These are phyloP conservation scores for Drosophila insularis DNA, from an alignment of 1,140 invertebrate species.

Conservation along the genomic window DNA sequence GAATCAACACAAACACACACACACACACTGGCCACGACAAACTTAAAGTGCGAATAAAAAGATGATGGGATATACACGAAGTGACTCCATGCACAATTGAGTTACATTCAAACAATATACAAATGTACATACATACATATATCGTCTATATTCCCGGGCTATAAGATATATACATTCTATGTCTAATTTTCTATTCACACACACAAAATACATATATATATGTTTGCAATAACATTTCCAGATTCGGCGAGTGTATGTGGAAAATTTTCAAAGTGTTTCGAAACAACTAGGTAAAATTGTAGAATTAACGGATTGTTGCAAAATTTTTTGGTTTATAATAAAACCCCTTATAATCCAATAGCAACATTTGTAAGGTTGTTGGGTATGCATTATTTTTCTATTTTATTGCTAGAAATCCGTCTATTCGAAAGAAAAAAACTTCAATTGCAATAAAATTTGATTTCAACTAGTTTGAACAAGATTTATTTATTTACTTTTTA, in stretches of 20 bases:
- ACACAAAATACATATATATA: not conserved
- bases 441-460: constrained; percentile 22
- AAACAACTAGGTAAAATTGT: no score
- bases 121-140: not conserved
- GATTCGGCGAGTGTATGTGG: not conserved
- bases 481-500: constrained; percentile 54
- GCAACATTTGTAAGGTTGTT: no score
- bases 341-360: no score
- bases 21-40: constrained; percentile 22
- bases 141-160: not conserved
- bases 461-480: constrained; percentile 34
- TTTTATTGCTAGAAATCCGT: no score
- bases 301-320: no score
- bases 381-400: no score
- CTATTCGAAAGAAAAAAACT: no score
- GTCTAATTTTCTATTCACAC: not conserved
- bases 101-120: constrained; percentile 45
- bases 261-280: not conserved
- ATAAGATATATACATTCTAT: not conserved
- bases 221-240: constrained; percentile 1
- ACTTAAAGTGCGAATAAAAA: constrained; percentile 64
- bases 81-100: constrained; percentile 61
- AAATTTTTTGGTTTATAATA: no score
- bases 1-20: constrained; percentile 35
- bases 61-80: constrained; percentile 26